Evolutionary conservation across 2,113 vertebrate genomes (phyloP).

Genomic region (Aix galericulata): DNA sequence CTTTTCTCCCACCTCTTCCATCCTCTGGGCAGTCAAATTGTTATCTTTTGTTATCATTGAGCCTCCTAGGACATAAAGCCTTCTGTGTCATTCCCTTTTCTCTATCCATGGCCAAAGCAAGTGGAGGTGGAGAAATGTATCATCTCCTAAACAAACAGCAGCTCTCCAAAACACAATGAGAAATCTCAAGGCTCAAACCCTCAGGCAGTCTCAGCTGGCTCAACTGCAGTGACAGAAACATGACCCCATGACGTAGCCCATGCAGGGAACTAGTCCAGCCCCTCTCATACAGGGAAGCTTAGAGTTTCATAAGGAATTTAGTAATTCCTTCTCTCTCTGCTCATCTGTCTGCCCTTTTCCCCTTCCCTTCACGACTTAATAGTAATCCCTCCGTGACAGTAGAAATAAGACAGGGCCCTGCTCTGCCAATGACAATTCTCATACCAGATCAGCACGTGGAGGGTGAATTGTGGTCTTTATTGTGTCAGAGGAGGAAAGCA

Average conservation of each 20-base stretch:
- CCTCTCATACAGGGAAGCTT: not conserved
- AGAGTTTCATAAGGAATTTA: not conserved
- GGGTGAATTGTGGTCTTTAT: not conserved
- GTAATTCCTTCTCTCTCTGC: not conserved
- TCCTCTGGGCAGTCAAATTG: not conserved
- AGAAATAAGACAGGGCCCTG: not conserved
- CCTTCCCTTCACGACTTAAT: not conserved
- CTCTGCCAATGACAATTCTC: not conserved
- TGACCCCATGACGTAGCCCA: fast-evolving
- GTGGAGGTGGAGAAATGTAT: not conserved
- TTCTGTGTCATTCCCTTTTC: not conserved
- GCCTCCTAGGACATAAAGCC: not conserved
- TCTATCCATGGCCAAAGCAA: not conserved
- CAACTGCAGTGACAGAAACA: not conserved
- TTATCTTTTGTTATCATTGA: not conserved
- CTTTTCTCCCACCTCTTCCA: not conserved
- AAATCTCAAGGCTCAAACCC: fast-evolving
- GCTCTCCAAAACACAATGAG: not conserved
- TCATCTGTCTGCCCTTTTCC: not conserved
- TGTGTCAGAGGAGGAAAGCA: not conserved
- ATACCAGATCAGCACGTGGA: not conserved
- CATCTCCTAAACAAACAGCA: not conserved
- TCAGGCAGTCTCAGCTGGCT: not conserved
- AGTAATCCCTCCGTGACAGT: not conserved
- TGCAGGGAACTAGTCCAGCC: not conserved